These are phyloP conservation scores for Laspeyria flexula DNA, from an alignment of 2,888 invertebrate genomes.

Conservation along the genomic window DNA sequence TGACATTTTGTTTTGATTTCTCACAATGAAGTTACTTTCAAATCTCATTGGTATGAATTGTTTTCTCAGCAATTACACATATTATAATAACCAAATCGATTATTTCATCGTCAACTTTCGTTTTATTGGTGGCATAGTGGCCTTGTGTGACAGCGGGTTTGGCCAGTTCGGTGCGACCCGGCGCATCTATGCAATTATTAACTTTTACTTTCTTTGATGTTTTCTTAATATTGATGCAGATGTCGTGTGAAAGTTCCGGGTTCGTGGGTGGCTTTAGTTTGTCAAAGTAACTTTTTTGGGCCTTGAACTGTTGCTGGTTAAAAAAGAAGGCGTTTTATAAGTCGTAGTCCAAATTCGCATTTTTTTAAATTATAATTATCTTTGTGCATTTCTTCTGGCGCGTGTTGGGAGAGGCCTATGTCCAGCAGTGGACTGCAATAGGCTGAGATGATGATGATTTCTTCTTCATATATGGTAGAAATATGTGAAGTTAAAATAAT, in stretches of 20 bases:
- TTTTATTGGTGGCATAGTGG: conserved; percentile 29
- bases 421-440: too few relatives aligned
- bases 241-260: conserved; percentile 64
- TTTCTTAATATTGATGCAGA: conserved; percentile 53
- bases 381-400: too few relatives aligned
- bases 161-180: conserved; percentile 44
- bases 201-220: conserved; percentile 67
- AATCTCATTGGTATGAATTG: background rate
- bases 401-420: too few relatives aligned
- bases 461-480: too few relatives aligned
- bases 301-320: background rate
- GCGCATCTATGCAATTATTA: conserved; percentile 61
- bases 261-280: conserved; percentile 51
- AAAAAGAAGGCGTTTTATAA: background rate
- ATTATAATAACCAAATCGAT: conserved; percentile 16
- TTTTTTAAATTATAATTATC: too few relatives aligned
- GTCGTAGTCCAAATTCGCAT: too few relatives aligned
- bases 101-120: conserved; percentile 32
- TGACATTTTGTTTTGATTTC: too few relatives aligned
- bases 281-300: conserved; percentile 12
- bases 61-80: conserved; percentile 7
- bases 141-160: conserved; percentile 24
- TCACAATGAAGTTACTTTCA: background rate
- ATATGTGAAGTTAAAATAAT: too few relatives aligned
- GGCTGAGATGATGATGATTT: too few relatives aligned